These are phyloP conservation scores for Physella acuta DNA, from an alignment of 1,140 invertebrate genomes.

Conservation along the genomic window DNA sequence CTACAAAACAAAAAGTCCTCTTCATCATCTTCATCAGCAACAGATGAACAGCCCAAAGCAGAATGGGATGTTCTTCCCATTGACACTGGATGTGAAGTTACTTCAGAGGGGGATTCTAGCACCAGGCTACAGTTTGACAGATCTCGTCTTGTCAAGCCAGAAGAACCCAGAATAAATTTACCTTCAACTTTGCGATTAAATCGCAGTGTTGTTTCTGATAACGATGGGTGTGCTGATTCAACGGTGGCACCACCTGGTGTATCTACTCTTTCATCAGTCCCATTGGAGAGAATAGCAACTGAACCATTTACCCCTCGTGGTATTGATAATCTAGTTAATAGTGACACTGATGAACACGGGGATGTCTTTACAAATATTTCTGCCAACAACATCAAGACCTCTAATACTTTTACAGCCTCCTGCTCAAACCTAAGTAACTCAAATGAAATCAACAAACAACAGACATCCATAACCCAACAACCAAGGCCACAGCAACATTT, in stretches of 20 bases:
- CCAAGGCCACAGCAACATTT: slow-evolving; percentile 7
- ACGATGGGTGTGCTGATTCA: slow-evolving; percentile 22
- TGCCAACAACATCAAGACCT: slow-evolving; percentile 10
- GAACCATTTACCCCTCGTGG: slow-evolving; percentile 20
- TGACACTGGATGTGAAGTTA: slow-evolving; percentile 17
- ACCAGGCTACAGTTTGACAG: not conserved
- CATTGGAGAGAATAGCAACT: slow-evolving; percentile 16
- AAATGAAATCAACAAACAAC: slow-evolving; percentile 13
- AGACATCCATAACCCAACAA: not conserved
- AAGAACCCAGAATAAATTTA: not conserved
- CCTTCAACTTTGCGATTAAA: not conserved
- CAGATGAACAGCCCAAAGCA: slow-evolving; percentile 19
- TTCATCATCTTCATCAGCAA: slow-evolving; percentile 17
- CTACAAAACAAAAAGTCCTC: slow-evolving; percentile 45
- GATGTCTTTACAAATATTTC: slow-evolving; percentile 10
- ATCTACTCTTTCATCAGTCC: not conserved
- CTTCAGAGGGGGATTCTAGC: slow-evolving; percentile 3
- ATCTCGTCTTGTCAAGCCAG: not conserved
- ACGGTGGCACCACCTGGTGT: not conserved
- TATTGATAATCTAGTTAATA: not conserved
- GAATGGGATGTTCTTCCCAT: slow-evolving; percentile 25
- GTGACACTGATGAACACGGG: slow-evolving; percentile 11
- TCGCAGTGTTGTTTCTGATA: not conserved
- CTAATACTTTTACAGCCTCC: slow-evolving; percentile 12
- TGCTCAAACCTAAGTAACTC: slow-evolving; percentile 23